Percentiles rank a stretch among this genome's conserved stretches.
Conservation (phyloP, 35 echinoderm and acorn worm genomes). For the Holothuria glaberrima region DNA sequence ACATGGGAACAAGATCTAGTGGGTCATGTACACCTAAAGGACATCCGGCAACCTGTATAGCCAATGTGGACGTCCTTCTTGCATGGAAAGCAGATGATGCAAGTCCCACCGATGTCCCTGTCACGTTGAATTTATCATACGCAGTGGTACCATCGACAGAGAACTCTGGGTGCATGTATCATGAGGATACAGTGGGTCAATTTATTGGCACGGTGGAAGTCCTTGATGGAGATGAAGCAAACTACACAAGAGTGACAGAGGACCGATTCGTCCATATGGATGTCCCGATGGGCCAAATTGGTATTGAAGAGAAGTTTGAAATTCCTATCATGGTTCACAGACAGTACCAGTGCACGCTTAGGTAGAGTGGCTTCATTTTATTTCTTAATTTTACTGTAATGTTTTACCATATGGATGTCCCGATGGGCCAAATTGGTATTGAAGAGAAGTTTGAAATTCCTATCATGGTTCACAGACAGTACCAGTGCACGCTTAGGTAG, state of each 20-base stretch:
- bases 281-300: conserved; percentile 8
- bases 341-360: conserved; percentile 32
- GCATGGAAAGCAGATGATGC: conserved; percentile 1
- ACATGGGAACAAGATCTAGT: not conserved
- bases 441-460: conserved; percentile 52
- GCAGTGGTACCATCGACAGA: not conserved
- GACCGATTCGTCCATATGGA: conserved; percentile 46
- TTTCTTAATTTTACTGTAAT: too few relatives aligned
- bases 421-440: conserved; percentile 4
- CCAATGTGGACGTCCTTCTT: conserved; percentile 21
- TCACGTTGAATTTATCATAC: conserved; percentile 16
- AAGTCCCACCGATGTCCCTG: not conserved
- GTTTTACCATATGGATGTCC: conserved; percentile 45
- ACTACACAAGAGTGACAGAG: conserved; percentile 14
- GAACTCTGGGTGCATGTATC: not conserved
- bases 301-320: conserved; percentile 47
- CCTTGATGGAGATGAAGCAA: not conserved
- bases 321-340: conserved; percentile 48
- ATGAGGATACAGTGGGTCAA: not conserved
- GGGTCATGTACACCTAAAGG: conserved; percentile 31
- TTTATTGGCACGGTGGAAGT: conserved; percentile 13
- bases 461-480: conserved; percentile 44
- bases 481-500: conserved; percentile 42
- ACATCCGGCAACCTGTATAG: conserved; percentile 1
- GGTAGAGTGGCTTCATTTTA: not conserved